Evolutionary conservation across 2,888 invertebrate species (phyloP), one percentile per base, ranked within the genome.

Genomic region (Harmothoe impar): DNA sequence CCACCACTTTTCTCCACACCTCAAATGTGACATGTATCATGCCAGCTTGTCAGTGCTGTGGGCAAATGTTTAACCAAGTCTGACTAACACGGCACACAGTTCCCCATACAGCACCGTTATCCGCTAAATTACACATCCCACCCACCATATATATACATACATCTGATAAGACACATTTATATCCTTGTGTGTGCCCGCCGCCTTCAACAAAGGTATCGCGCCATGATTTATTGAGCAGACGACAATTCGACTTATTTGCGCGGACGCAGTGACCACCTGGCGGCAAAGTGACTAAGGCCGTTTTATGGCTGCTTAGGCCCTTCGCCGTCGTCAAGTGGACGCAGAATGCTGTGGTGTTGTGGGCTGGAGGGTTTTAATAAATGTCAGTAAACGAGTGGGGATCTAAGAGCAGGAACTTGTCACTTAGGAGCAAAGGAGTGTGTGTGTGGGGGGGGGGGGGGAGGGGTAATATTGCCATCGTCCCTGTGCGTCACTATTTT

Each of bases 241-340:
- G 62, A n/a, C 62, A n/a, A 20, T n/a, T 62, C n/a, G 62, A 10
- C n/a, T 62, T 62, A 62, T 62, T 62, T 62, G 62, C 62, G 62
- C 15, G 72, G 72, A 29, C 72, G 72, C 15, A 29, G 15, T 72
- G 72, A 72, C 72, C 72, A 72, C 72, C 25, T 72, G 72, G 72
- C 72, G 25, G 29, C 72, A 29, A 29, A 72, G 25, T 72, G 72
- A 72, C 72, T 72, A 25, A 72, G 5, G 72, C 31, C 72, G 72
- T 72, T 72, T 68, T 72, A 72, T 72, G 72, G 72, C 31, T 72
- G 72, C 15, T 72, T 29, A 72, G 25, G 25, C 25, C 72, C 43
- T 43, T 3, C 72, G 29, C 29, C 1, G 29, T 29, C 72, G 72
- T 72, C 72, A 72, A 72, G 72, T 72, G 72, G 72, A 29, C 31